phyloP scores from a whole-genome alignment of 2,113 vertebrate species.

The Ramphastos sulfuratus region DNA sequence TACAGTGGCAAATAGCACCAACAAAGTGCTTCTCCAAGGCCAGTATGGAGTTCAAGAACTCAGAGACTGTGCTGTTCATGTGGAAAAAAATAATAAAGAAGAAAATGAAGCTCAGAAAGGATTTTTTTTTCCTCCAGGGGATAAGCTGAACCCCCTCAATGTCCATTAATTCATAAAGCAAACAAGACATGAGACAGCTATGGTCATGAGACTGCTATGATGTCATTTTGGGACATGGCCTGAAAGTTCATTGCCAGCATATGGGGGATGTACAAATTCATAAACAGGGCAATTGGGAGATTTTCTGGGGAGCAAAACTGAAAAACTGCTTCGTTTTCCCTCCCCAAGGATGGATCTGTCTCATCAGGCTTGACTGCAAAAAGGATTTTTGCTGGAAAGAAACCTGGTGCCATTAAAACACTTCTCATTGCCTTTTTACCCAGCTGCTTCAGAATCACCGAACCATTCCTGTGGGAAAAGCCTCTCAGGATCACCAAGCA shows the following conservation, averaged over 20 bases:
- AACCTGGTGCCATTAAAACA: background rate
- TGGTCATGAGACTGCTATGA: background rate
- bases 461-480: too few species aligned
- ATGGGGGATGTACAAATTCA: background rate
- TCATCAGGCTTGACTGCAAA: background rate
- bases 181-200: background rate
- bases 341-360: background rate
- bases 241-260: background rate
- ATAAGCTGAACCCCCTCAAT: background rate
- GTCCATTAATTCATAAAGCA: background rate
- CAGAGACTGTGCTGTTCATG: background rate
- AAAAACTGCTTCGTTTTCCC: fast-evolving
- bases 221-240: background rate
- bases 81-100: background rate
- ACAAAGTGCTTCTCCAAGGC: conserved; percentile 58
- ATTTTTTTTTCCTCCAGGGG: background rate
- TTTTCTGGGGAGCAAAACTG: background rate
- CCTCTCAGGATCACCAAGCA: too few species aligned
- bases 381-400: background rate
- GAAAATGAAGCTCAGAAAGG: background rate
- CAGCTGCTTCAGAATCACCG: background rate
- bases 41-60: background rate
- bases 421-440: background rate
- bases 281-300: background rate
- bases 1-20: conserved; percentile 73